Percentiles rank a stretch among this genome's conserved stretches.
phyloP scores from a whole-genome alignment of 2,888 invertebrate species.

The Lasioglossum leucozonium region DNA sequence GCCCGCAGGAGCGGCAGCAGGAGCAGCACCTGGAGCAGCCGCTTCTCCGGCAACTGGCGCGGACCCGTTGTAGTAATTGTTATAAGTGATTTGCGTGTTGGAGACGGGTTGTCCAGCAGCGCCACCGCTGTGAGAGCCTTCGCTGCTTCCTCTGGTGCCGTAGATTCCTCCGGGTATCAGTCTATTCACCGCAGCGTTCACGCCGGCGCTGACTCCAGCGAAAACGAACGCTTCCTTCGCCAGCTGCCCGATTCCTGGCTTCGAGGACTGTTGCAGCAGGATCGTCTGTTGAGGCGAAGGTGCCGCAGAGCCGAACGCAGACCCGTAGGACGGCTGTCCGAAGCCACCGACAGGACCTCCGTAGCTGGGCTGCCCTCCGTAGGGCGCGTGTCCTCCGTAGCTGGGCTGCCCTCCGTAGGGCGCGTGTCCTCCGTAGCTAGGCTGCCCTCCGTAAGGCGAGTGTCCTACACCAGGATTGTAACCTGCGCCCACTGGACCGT shows the following conservation, averaged over 20 bases:
- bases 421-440: slow-evolving; percentile 11
- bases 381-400: neutral
- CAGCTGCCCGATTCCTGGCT: slow-evolving; percentile 82
- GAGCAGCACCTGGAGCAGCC: slow-evolving; percentile 47
- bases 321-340: slow-evolving; percentile 50
- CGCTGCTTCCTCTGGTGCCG: slow-evolving; percentile 69
- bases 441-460: slow-evolving; percentile 5
- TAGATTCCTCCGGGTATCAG: slow-evolving; percentile 77
- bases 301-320: slow-evolving; percentile 69
- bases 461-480: too few relatives aligned
- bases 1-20: slow-evolving; percentile 48
- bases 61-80: slow-evolving; percentile 82
- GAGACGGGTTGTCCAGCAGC: slow-evolving; percentile 34
- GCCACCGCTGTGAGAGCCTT: slow-evolving; percentile 19
- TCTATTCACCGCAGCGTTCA: slow-evolving; percentile 82
- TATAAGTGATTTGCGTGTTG: slow-evolving; percentile 81
- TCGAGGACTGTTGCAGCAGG: slow-evolving; percentile 71
- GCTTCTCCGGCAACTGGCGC: slow-evolving; percentile 49
- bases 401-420: slow-evolving; percentile 7
- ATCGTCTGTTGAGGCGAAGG: slow-evolving; percentile 78
- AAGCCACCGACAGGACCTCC: slow-evolving; percentile 45
- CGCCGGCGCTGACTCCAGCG: slow-evolving; percentile 82
- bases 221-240: slow-evolving; percentile 83
- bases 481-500: slow-evolving; percentile 69
- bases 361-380: neutral